Conservation (phyloP, 35 echinoderm and acorn worm species). For the Diadema setosum region DNA sequence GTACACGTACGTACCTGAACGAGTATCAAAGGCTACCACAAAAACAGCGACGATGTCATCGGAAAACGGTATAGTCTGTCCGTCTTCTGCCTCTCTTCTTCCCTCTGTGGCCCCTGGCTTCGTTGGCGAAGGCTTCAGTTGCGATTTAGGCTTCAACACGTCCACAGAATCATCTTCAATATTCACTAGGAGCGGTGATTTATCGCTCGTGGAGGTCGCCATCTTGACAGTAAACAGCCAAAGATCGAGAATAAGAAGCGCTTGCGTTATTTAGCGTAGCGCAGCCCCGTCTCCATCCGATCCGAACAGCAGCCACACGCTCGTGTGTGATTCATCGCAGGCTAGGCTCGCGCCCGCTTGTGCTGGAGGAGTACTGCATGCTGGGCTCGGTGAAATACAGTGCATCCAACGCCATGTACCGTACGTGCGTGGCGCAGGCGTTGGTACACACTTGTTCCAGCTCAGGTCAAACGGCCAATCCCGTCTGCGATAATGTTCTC, state of each 20-base stretch:
- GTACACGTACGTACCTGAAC: slow-evolving; percentile 55
- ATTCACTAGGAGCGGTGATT: slow-evolving; percentile 61
- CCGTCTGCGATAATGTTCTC: too few relatives aligned
- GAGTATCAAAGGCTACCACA: slow-evolving; percentile 89
- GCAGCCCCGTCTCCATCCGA: too few relatives aligned
- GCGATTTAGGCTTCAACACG: not conserved
- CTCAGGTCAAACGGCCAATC: too few relatives aligned
- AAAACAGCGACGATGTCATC: slow-evolving; percentile 78
- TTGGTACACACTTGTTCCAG: too few relatives aligned
- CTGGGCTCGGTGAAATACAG: too few relatives aligned
- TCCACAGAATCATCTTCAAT: slow-evolving; percentile 37
- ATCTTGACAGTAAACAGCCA: not conserved
- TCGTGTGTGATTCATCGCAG: too few relatives aligned
- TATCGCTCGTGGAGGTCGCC: slow-evolving; percentile 54
- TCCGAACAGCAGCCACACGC: too few relatives aligned
- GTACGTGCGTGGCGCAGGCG: too few relatives aligned
- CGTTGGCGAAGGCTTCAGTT: slow-evolving; percentile 1
- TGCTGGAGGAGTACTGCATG: too few relatives aligned
- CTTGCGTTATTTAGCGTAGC: not conserved
- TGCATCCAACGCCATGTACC: too few relatives aligned
- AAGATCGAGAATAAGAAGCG: not conserved
- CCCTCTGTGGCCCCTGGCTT: not conserved
- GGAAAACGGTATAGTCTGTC: not conserved
- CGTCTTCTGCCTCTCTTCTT: not conserved
- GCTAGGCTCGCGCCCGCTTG: too few relatives aligned